Evolutionary conservation across 2,888 invertebrate genomes (phyloP), one percentile per base, ranked within the genome.

Genomic region (Aspidiotus rigidus): DNA sequence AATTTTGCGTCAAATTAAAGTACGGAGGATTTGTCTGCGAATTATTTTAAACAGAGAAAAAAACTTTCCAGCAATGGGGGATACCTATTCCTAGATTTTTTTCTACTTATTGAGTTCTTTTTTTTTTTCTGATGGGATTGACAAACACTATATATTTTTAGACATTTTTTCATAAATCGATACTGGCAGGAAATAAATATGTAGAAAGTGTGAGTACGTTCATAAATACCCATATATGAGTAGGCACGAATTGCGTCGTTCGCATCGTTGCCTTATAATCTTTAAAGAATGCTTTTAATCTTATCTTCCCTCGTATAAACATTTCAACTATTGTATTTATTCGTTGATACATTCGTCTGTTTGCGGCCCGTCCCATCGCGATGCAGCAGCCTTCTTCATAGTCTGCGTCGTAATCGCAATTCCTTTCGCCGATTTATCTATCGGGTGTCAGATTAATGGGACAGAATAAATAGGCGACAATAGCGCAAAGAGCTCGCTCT

Each of bases 371-470:
- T 59, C 11, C 49, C 49, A 49, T 11, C 42, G 13, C 42, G 9
- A 7, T 40, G 7, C 57, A 49, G 49, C 59, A 42, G n/a, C 28
- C 41, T 17, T 56, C 41, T 17, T 49, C 59, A 41, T 44, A 53
- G 49, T 67, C 56, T 59, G 42, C 59, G 39, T 67, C 39, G 64
- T 64, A 64, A 59, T 67, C 59, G 67, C 67, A 67, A 70, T 62
- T 66, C 61, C 60, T 66, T 62, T 57, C 70, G 66, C 70, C 66
- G 61, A 70, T 70, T 64, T 55, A 62, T 64, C 62, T 63, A 42
- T 56, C 69, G 67, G 67, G 69, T 69, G 70, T 61, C 70, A 69
- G 73, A 73, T 74, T 73, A 73, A 74, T 74, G 73, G 73, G 70
- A 71, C 73, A 73, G 73, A 74, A 73, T 73, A 72, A 73, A 73